phyloP scores from a whole-genome alignment of 2,113 vertebrate genomes.

The Montifringilla adamsi region DNA sequence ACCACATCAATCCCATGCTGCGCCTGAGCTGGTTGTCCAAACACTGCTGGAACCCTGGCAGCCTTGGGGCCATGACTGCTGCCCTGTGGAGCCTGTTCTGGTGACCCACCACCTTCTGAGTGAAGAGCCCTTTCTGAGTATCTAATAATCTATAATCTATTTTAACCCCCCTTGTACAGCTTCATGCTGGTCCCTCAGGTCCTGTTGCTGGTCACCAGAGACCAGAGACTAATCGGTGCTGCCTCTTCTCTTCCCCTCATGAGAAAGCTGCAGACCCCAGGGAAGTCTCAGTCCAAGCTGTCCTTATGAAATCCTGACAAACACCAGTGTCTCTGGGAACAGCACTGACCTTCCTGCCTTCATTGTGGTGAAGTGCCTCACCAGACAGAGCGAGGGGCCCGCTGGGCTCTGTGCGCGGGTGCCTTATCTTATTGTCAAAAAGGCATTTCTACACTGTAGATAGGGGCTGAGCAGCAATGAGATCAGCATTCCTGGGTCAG shows the following conservation, averaged over 20 bases:
- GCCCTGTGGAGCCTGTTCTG: not conserved
- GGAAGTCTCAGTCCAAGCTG: rapidly evolving
- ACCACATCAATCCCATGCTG: not conserved
- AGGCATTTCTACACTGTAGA: slow-evolving; percentile 37
- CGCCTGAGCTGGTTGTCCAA: not conserved
- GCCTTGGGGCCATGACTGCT: not conserved
- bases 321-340: not conserved
- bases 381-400: not conserved
- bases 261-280: not conserved
- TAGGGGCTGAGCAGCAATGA: not conserved
- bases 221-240: not conserved
- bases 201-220: rapidly evolving
- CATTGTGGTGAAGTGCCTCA: not conserved
- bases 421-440: slow-evolving; percentile 41
- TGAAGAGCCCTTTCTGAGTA: not conserved
- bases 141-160: not conserved
- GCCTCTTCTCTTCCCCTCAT: not conserved
- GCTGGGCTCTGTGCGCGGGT: rapidly evolving
- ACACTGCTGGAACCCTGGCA: not conserved
- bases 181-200: not conserved
- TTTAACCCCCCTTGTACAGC: not conserved
- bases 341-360: not conserved
- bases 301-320: not conserved
- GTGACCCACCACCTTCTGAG: not conserved
- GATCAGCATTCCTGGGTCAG: slow-evolving; percentile 9